Conservation (phyloP, 2,113 vertebrate species). For the Phodopus roborovskii region DNA sequence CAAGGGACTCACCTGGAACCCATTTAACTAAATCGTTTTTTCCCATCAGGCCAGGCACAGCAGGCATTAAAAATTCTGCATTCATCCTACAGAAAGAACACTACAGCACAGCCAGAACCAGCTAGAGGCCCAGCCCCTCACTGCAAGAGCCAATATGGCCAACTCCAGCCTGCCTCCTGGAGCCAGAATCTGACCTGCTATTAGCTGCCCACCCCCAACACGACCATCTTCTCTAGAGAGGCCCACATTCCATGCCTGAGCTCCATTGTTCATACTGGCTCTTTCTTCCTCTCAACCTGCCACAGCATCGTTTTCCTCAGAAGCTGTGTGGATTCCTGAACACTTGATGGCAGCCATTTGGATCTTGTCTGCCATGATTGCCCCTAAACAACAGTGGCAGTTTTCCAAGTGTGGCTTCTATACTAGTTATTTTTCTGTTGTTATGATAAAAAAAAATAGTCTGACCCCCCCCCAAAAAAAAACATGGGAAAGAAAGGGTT, state of each 20-base stretch:
- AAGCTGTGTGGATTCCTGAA: neutral
- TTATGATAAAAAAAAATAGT: neutral
- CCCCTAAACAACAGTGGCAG: neutral
- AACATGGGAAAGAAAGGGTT: neutral
- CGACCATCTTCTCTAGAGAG: neutral
- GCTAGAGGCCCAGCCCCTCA: neutral
- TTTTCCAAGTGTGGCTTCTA: neutral
- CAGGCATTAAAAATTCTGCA: neutral
- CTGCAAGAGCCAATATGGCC: fast-evolving
- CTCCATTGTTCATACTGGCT: neutral
- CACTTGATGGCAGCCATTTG: neutral
- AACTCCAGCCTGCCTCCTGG: neutral
- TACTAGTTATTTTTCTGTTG: neutral
- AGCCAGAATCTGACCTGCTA: fast-evolving
- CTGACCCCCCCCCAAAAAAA: neutral
- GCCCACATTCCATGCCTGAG: fast-evolving
- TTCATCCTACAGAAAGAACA: neutral
- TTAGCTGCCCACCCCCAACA: neutral
- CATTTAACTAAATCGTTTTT: neutral
- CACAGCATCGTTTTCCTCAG: neutral
- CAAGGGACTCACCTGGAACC: neutral
- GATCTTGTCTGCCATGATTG: neutral
- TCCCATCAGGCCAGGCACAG: neutral
- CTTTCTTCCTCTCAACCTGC: neutral
- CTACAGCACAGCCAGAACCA: too few species aligned